Evolutionary conservation across 2,797 vertebrate genomes (phyloP).

Genomic region (Pyrocephalus nanus): DNA sequence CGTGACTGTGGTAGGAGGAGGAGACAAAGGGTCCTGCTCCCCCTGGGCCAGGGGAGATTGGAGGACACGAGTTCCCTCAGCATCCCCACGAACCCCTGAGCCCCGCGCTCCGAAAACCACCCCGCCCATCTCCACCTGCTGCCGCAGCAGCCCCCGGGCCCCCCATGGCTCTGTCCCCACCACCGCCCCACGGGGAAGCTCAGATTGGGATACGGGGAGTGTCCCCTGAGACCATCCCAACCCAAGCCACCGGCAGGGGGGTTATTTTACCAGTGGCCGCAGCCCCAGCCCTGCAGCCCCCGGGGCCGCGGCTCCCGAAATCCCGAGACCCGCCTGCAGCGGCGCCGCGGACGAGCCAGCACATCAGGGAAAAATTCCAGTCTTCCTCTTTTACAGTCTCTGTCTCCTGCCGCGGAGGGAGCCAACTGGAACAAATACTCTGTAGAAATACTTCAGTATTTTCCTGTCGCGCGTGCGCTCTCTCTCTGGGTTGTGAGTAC

Average conservation of each 20-base stretch:
- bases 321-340: not conserved
- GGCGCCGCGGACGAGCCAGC: not conserved
- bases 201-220: not conserved
- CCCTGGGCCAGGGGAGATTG: not conserved
- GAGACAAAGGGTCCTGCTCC: not conserved
- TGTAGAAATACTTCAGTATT: constrained; percentile 62
- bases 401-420: constrained; percentile 71
- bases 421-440: constrained; percentile 73
- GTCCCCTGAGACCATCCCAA: not conserved
- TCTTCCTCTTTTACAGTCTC: constrained; percentile 83
- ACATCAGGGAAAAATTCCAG: constrained; percentile 81
- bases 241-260: not conserved
- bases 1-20: not conserved
- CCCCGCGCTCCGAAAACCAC: accelerated
- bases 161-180: not conserved
- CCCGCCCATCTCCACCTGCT: not conserved
- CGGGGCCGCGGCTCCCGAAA: not conserved
- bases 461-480: constrained; percentile 27
- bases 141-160: not conserved
- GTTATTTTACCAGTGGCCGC: not conserved
- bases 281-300: not conserved
- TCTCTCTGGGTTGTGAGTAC: constrained; percentile 67
- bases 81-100: not conserved
- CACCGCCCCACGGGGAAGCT: not conserved
- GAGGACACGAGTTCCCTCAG: not conserved